These are phyloP conservation scores for Dioctria rufipes DNA, from an alignment of 2,888 invertebrate genomes.

Conservation along the genomic window DNA sequence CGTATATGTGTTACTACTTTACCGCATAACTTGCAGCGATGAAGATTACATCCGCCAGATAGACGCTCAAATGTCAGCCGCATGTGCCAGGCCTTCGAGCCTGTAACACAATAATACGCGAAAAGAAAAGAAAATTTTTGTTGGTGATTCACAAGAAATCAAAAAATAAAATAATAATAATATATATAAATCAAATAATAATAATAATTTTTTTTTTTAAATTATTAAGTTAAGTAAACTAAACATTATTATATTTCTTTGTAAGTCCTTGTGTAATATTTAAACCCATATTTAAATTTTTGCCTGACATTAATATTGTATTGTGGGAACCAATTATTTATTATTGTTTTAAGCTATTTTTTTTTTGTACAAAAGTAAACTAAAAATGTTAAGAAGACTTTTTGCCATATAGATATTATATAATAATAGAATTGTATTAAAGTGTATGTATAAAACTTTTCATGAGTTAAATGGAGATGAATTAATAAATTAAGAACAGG, in stretches of 20 bases:
- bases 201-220: slow-evolving; percentile 11
- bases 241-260: slow-evolving; percentile 43
- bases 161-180: slow-evolving; percentile 58
- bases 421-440: slow-evolving; percentile 22
- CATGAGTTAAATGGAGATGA: slow-evolving; percentile 45
- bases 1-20: slow-evolving; percentile 96
- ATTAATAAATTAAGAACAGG: slow-evolving; percentile 47
- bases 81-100: slow-evolving; percentile 96
- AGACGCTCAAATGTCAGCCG: slow-evolving; percentile 94
- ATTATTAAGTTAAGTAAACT: slow-evolving; percentile 39
- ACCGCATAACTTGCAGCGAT: slow-evolving; percentile 94
- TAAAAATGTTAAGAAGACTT: slow-evolving; percentile 49
- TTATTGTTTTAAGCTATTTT: slow-evolving; percentile 1
- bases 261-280: not conserved
- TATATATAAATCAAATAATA: slow-evolving; percentile 55
- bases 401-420: slow-evolving; percentile 34
- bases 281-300: slow-evolving; percentile 14
- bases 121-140: slow-evolving; percentile 71
- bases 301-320: not conserved
- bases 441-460: slow-evolving; percentile 14
- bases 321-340: too few relatives aligned
- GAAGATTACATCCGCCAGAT: slow-evolving; percentile 93
- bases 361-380: slow-evolving; percentile 45
- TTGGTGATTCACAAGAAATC: slow-evolving; percentile 67
- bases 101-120: slow-evolving; percentile 76